phyloP scores from a whole-genome alignment of 2,888 invertebrate species.

The Proisotoma minuta region DNA sequence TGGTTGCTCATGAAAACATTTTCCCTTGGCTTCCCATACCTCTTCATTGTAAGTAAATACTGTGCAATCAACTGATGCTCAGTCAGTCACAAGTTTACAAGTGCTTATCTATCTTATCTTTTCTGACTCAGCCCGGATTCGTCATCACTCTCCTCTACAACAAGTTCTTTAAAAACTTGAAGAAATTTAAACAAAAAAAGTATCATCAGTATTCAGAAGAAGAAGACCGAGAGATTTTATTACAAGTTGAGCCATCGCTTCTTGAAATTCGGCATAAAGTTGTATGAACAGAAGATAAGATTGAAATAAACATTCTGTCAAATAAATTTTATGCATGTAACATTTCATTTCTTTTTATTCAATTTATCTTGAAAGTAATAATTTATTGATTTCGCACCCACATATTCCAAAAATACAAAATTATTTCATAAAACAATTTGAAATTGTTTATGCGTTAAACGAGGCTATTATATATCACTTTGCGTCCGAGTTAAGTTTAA shows the following conservation, averaged over 20 bases:
- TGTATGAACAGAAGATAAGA: background rate
- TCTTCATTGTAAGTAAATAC: slow-evolving; percentile 31
- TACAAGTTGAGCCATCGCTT: slow-evolving; percentile 9
- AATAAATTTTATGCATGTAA: background rate
- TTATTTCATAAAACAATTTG: too few relatives aligned
- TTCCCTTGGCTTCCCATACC: slow-evolving; percentile 37
- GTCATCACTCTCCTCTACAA: slow-evolving; percentile 36
- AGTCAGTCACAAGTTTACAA: background rate
- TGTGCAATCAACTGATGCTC: background rate
- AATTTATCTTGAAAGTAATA: background rate
- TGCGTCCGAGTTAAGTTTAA: too few relatives aligned
- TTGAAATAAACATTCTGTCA: background rate
- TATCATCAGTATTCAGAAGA: slow-evolving; percentile 28
- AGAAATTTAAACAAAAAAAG: slow-evolving; percentile 31
- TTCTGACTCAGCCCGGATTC: slow-evolving; percentile 32
- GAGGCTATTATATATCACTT: too few relatives aligned
- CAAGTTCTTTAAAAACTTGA: slow-evolving; percentile 35
- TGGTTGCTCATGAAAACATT: slow-evolving; percentile 42
- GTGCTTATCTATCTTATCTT: slow-evolving; percentile 1
- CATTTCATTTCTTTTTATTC: background rate
- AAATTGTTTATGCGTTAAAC: too few relatives aligned
- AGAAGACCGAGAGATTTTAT: slow-evolving; percentile 17
- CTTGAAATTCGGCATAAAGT: background rate
- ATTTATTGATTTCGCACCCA: too few relatives aligned
- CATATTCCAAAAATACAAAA: too few relatives aligned